Percentiles rank a stretch among this genome's conserved stretches.
Conservation (phyloP, 2,888 invertebrate genomes). For the Drosophila sordidapex region DNA sequence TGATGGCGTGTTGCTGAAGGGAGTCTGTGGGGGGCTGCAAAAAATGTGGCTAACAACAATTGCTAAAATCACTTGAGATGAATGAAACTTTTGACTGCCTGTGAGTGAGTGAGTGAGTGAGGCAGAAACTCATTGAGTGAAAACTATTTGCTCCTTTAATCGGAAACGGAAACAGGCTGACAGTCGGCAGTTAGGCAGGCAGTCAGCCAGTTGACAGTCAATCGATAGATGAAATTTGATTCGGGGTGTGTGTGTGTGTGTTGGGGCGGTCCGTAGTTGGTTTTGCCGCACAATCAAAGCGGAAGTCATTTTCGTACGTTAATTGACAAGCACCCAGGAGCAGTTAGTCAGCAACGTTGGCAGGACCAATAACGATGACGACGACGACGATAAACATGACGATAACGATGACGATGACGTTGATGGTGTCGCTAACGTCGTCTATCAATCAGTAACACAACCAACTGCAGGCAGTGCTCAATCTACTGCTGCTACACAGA, state of each 20-base stretch:
- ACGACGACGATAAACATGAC: constrained; percentile 28
- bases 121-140: constrained; percentile 33
- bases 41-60: constrained; percentile 70
- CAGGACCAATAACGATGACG: constrained; percentile 57
- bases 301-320: constrained; percentile 82
- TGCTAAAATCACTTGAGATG: constrained; percentile 66
- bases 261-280: constrained; percentile 52
- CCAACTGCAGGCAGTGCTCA: constrained; percentile 23
- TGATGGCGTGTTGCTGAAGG: constrained; percentile 9
- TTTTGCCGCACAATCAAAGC: constrained; percentile 78
- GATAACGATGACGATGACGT: constrained; percentile 44
- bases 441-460: constrained; percentile 73
- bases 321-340: constrained; percentile 76
- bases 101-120: neutral
- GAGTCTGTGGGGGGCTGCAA: constrained; percentile 17
- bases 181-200: constrained; percentile 76
- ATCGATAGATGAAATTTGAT: constrained; percentile 67
- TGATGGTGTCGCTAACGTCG: constrained; percentile 77
- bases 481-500: constrained; percentile 6
- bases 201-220: constrained; percentile 79
- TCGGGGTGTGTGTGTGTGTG: constrained; percentile 2
- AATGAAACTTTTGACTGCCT: constrained; percentile 65
- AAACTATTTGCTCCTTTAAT: constrained; percentile 81
- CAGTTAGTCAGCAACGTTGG: constrained; percentile 39
- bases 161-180: constrained; percentile 82